phyloP scores from a whole-genome alignment of 2,888 invertebrate species.

The Lasioglossum leucozonium region DNA sequence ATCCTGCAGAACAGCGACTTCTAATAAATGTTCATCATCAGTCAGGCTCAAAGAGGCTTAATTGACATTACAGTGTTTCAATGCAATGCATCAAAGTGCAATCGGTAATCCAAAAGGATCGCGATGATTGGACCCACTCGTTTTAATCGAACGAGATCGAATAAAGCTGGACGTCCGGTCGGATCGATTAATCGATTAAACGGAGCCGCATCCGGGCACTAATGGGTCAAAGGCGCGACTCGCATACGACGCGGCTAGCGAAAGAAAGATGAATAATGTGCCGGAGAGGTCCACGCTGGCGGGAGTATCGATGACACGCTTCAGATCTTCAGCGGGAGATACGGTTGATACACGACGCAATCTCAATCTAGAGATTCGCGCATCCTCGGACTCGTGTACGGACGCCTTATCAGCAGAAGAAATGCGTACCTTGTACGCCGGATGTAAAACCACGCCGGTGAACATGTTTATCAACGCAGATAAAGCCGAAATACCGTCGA shows the following conservation, averaged over 20 bases:
- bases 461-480: constrained; percentile 39
- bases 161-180: neutral
- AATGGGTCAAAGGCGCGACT: neutral
- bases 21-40: neutral
- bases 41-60: neutral
- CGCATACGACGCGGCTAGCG: neutral
- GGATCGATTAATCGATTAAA: constrained; percentile 2
- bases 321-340: constrained; percentile 45
- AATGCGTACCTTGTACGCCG: constrained; percentile 42
- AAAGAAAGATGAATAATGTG: constrained; percentile 30
- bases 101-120: neutral
- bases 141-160: neutral
- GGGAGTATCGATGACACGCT: constrained; percentile 54
- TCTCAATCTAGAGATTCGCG: constrained; percentile 58
- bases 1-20: neutral
- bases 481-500: constrained; percentile 43
- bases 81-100: neutral
- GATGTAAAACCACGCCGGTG: constrained; percentile 40
- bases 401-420: constrained; percentile 52
- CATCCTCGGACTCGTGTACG: constrained; percentile 37
- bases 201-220: neutral
- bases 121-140: neutral
- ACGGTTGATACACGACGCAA: constrained; percentile 60
- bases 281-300: constrained; percentile 23
- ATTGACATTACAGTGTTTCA: neutral